Percentiles rank a stretch among this genome's conserved stretches.
Evolutionary conservation across 2,113 vertebrate genomes (phyloP).

Genomic region (Orientallactaga bullata): DNA sequence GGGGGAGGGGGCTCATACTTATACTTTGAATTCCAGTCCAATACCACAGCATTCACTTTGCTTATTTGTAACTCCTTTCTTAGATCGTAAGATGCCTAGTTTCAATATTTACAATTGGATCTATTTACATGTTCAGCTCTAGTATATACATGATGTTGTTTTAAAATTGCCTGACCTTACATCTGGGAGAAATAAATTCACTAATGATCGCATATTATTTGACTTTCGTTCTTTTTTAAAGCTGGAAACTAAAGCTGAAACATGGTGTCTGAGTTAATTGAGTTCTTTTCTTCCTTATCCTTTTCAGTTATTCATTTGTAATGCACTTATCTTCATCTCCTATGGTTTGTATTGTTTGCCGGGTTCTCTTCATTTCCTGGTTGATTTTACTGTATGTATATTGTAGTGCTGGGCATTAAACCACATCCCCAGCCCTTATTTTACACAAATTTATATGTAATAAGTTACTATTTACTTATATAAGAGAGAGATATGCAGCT

Average conservation of each 20-base stretch:
- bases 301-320: neutral
- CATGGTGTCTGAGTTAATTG: neutral
- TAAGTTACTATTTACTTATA: too few relatives aligned
- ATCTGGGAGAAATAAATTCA: neutral
- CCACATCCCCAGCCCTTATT: neutral
- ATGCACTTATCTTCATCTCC: neutral
- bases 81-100: neutral
- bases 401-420: neutral
- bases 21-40: neutral
- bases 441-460: neutral
- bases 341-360: neutral
- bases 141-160: neutral
- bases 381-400: neutral
- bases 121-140: slow-evolving; percentile 14
- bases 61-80: neutral
- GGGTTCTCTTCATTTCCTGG: neutral
- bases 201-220: neutral
- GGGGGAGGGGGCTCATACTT: neutral
- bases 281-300: neutral
- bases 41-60: neutral
- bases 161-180: neutral
- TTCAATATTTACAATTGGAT: neutral
- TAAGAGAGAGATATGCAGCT: too few relatives aligned
- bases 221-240: neutral
- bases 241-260: neutral